Evolutionary conservation across 2,888 invertebrate genomes (phyloP), one percentile per base, ranked within the genome.

Genomic region (Sphinx pinastri): DNA sequence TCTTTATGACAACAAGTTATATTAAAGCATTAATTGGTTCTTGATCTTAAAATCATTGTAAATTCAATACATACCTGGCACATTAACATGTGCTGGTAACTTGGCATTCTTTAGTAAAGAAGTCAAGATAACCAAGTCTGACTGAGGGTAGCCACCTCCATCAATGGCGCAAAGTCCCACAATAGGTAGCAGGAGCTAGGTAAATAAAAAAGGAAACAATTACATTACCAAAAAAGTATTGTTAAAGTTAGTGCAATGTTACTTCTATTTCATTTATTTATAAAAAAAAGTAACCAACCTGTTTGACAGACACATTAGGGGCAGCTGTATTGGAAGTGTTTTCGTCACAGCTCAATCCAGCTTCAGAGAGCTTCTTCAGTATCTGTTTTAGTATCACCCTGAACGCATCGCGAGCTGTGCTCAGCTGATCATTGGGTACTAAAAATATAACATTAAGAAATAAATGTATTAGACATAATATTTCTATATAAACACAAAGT

Each of bases 61-160:
- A 49, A 57, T 13, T n/a, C 16, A 68, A 67, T 69, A 75, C 80
- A 75, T 82, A 94, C 94, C 93, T 79, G 92, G 85, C 68, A 88
- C 87, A 77, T 85, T 84, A 66, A 91, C 88, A 83, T 92, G 89
- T 58, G 93, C 95, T 10, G 97, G 97, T 77, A 96, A 89, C 84
- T 96, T 96, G 49, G 96, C 95, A 83, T 95, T 95, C 82, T 98
- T 98, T 88, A 98, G 94, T 54, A 97, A 95, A 63, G 97, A 96
- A 54, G 97, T 96, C 76, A 98, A 94, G 54, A 96, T 95, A 68
- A 96, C 95, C 84, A 97, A 95, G 88, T 98, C 98, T 47, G 97
- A 95, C 79, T 96, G 95, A 31, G 96, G 95, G 74, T 97, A 95
- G 73, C 96, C 95, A 57, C 95, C 95, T 55, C 95, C 95, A 54